Evolutionary conservation across 2,797 vertebrate genomes (phyloP).

Genomic region (Gymnoscopelus microlampas): DNA sequence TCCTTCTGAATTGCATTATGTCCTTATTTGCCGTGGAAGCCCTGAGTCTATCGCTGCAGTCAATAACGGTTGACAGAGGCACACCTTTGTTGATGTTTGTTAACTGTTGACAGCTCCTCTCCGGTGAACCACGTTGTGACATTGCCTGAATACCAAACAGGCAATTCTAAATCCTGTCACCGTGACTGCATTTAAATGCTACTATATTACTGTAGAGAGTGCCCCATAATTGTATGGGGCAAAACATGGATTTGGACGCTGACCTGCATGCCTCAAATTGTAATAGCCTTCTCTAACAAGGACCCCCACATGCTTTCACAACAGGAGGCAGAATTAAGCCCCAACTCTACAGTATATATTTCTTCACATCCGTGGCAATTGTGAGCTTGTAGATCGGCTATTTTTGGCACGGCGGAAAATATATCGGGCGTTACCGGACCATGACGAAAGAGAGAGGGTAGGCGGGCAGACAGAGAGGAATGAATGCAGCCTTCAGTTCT

Average conservation of each 20-base stretch:
- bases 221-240: slow-evolving; percentile 21
- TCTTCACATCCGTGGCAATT: too few species aligned
- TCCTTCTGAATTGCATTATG: slow-evolving; percentile 12
- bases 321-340: slow-evolving; percentile 13
- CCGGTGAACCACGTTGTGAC: slow-evolving; percentile 8
- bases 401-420: too few species aligned
- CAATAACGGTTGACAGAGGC: slow-evolving; percentile 47
- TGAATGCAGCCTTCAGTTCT: slow-evolving; percentile 11
- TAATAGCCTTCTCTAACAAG: slow-evolving; percentile 22
- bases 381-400: too few species aligned
- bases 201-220: slow-evolving; percentile 6
- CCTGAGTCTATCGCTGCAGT: slow-evolving; percentile 40
- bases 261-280: slow-evolving; percentile 14
- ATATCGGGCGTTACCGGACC: slow-evolving; percentile 7
- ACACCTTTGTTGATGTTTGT: slow-evolving; percentile 29
- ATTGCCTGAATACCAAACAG: slow-evolving; percentile 47
- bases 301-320: neutral
- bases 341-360: too few species aligned
- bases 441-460: slow-evolving; percentile 28
- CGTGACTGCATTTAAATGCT: slow-evolving; percentile 5
- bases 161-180: neutral
- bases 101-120: slow-evolving; percentile 33
- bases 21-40: slow-evolving; percentile 22
- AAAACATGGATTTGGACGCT: slow-evolving; percentile 18
- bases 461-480: slow-evolving; percentile 5